Evolutionary conservation across 2,888 invertebrate genomes (phyloP).

Genomic region (Temnothorax rugatulus): DNA sequence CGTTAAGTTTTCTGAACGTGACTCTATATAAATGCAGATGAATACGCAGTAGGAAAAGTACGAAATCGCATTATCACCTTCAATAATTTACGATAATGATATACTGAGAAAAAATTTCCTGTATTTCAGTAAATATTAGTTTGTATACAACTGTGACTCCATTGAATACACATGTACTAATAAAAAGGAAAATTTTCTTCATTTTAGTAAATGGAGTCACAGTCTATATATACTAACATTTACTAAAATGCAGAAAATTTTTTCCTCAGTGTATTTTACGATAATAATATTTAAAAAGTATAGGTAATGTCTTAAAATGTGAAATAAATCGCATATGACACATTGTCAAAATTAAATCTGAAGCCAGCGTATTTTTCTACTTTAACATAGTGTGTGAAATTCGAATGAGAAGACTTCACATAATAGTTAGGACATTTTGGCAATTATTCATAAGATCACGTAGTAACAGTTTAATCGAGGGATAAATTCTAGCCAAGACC

Average conservation of each 20-base stretch:
- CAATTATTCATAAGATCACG: not conserved
- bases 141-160: too few species aligned
- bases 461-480: not conserved
- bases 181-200: too few species aligned
- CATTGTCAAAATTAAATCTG: not conserved
- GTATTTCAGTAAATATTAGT: too few species aligned
- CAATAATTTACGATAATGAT: not conserved
- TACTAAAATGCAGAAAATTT: too few species aligned
- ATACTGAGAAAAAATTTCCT: too few species aligned
- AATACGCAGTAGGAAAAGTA: not conserved
- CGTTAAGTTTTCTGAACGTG: not conserved
- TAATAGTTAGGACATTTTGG: not conserved
- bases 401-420: not conserved
- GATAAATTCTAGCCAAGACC: not conserved
- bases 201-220: too few species aligned
- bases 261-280: not conserved
- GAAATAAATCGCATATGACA: not conserved
- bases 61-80: not conserved
- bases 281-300: not conserved
- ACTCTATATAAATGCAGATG: not conserved
- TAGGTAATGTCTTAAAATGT: not conserved
- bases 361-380: not conserved
- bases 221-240: too few species aligned
- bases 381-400: not conserved
- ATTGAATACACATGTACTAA: too few species aligned